A percentile compares a stretch with the other conserved stretches of the same genome.
These are phyloP conservation scores for Eleginops maclovinus DNA, from an alignment of 2,113 vertebrate species.

Conservation along the genomic window DNA sequence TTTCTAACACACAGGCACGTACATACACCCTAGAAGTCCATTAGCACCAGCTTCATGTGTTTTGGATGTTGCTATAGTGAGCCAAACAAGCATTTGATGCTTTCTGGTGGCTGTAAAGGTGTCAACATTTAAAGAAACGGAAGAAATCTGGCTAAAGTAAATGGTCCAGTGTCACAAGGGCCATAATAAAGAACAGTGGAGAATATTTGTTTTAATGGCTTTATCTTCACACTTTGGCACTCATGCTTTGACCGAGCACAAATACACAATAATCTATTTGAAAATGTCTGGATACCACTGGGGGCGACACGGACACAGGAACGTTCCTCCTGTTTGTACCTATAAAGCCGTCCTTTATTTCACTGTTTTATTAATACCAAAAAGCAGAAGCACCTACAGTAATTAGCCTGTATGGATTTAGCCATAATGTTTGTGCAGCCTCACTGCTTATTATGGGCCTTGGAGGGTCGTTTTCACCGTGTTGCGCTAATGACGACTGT, in stretches of 20 bases:
- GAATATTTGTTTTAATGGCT: slow-evolving; percentile 23
- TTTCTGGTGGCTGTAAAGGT: slow-evolving; percentile 10
- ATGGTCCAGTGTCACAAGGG: neutral
- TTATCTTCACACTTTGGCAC: slow-evolving; percentile 10
- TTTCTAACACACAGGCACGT: slow-evolving; percentile 37
- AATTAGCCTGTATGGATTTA: slow-evolving; percentile 57
- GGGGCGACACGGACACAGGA: neutral
- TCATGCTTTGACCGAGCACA: neutral
- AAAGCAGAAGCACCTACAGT: slow-evolving; percentile 37
- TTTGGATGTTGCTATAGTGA: slow-evolving; percentile 1
- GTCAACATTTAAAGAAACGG: slow-evolving; percentile 9
- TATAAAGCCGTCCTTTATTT: slow-evolving; percentile 3
- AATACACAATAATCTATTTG: slow-evolving; percentile 11
- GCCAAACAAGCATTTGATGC: slow-evolving; percentile 18
- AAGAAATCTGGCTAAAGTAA: neutral
- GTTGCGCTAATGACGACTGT: slow-evolving; percentile 50
- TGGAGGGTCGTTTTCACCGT: slow-evolving; percentile 58
- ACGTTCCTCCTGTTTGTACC: neutral
- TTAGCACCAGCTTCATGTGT: slow-evolving; percentile 15
- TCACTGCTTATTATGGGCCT: slow-evolving; percentile 58
- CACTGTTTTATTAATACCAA: slow-evolving; percentile 18
- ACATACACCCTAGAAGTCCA: slow-evolving; percentile 13
- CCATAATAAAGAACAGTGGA: slow-evolving; percentile 15
- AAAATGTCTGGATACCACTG: slow-evolving; percentile 6
- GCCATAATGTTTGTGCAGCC: slow-evolving; percentile 59